Conservation (phyloP, 2,888 invertebrate species). For the Plemyria rubiginata region DNA sequence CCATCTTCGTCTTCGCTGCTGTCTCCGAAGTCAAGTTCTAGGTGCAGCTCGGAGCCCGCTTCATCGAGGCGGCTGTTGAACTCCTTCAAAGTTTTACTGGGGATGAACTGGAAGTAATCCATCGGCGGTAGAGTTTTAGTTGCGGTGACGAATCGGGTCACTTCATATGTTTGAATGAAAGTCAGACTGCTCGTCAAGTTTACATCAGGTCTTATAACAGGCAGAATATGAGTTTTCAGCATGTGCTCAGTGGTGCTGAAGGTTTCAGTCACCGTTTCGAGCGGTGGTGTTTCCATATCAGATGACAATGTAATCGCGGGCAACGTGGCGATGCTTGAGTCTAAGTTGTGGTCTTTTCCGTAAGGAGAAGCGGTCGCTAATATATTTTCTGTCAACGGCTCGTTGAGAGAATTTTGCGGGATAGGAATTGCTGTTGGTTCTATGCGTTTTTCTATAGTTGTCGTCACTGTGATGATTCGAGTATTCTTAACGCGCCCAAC, state of each 20-base stretch:
- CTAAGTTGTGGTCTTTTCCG: constrained; percentile 88
- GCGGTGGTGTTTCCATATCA: constrained; percentile 92
- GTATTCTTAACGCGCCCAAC: constrained; percentile 95
- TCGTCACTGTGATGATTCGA: constrained; percentile 94
- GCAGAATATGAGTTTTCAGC: constrained; percentile 94
- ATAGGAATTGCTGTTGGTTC: constrained; percentile 84
- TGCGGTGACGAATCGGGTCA: constrained; percentile 94
- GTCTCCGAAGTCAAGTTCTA: constrained; percentile 94
- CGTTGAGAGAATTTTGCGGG: constrained; percentile 86
- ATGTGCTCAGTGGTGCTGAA: constrained; percentile 96
- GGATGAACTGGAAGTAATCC: constrained; percentile 94
- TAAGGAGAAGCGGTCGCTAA: constrained; percentile 91
- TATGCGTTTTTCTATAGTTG: constrained; percentile 92
- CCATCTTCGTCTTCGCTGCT: constrained; percentile 88
- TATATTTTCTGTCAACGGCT: constrained; percentile 95
- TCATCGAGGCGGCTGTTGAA: constrained; percentile 95
- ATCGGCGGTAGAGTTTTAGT: constrained; percentile 95
- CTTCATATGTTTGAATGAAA: constrained; percentile 94
- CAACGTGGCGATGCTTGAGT: constrained; percentile 92
- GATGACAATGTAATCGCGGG: constrained; percentile 91
- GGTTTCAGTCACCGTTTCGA: constrained; percentile 95
- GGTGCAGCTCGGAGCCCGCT: constrained; percentile 93
- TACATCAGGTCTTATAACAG: constrained; percentile 88
- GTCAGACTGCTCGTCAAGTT: constrained; percentile 91
- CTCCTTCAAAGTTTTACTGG: constrained; percentile 93